These are phyloP conservation scores for Hippocampus mohnikei DNA, from an alignment of 2,113 vertebrate species.

Conservation along the genomic window DNA sequence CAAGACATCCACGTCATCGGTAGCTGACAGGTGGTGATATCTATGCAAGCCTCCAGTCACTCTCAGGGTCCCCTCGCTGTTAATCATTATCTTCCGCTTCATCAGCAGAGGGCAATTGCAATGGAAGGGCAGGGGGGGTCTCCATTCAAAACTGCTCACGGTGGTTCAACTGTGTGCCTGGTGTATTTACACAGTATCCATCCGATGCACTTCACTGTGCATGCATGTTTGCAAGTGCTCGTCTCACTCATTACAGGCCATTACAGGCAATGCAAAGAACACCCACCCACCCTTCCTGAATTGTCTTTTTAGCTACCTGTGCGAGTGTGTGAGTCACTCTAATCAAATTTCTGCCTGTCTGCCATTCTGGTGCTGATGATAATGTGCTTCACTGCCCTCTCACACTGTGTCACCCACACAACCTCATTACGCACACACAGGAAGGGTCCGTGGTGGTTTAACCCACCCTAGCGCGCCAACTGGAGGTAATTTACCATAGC, in stretches of 20 bases:
- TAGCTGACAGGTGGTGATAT: constrained; percentile 39
- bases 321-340: constrained; percentile 30
- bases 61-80: constrained; percentile 30
- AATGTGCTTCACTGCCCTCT: constrained; percentile 43
- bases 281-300: constrained; percentile 49
- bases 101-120: constrained; percentile 28
- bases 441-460: constrained; percentile 50
- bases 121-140: constrained; percentile 10
- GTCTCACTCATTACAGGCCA: constrained; percentile 50
- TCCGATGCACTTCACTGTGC: constrained; percentile 3
- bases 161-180: constrained; percentile 16
- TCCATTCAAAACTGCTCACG: constrained; percentile 13
- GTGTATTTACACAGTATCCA: constrained; percentile 10
- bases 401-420: constrained; percentile 41
- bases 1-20: constrained; percentile 31
- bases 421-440: constrained; percentile 26
- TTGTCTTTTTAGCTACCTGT: constrained; percentile 48
- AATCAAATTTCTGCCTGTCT: constrained; percentile 54
- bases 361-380: constrained; percentile 46
- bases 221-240: constrained; percentile 19
- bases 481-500: constrained; percentile 70
- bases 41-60: constrained; percentile 31
- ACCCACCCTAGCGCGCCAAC: constrained; percentile 57
- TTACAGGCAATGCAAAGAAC: constrained; percentile 31
- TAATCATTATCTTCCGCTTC: constrained; percentile 45